These are phyloP conservation scores for Prenolepis imparis DNA, from an alignment of 2,888 invertebrate species.

Conservation along the genomic window DNA sequence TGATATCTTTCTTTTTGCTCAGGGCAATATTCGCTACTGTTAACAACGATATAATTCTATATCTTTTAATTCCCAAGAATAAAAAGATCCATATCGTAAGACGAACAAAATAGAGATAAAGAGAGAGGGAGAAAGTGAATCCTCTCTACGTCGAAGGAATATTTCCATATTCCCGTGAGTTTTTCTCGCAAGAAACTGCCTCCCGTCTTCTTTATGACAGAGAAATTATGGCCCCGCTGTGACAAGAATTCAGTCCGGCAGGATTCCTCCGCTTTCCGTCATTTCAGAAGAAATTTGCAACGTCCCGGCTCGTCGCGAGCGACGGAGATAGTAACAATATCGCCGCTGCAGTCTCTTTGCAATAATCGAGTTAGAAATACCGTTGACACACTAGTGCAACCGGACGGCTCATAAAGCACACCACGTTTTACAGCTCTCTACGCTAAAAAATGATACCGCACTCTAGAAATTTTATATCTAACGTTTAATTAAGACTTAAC, in stretches of 20 bases:
- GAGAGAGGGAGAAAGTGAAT: not conserved
- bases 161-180: constrained; percentile 53
- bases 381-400: not conserved
- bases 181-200: constrained; percentile 46
- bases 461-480: not conserved
- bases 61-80: constrained; percentile 25
- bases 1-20: not conserved
- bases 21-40: not conserved
- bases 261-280: constrained; percentile 49
- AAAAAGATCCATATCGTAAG: not conserved
- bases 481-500: constrained; percentile 36
- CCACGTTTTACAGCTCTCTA: not conserved
- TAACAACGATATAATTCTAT: constrained; percentile 12
- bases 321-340: constrained; percentile 20
- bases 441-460: constrained; percentile 7
- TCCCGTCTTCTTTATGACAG: constrained; percentile 48
- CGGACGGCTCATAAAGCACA: constrained; percentile 25
- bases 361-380: constrained; percentile 41
- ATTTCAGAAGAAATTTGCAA: constrained; percentile 47
- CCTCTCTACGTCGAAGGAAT: constrained; percentile 34
- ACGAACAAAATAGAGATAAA: not conserved
- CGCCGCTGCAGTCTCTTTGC: constrained; percentile 26
- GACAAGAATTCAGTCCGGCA: constrained; percentile 55
- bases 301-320: not conserved
- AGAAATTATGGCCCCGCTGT: constrained; percentile 55